A percentile compares a stretch with the other conserved stretches of the same genome.
These are phyloP conservation scores for Stenoptilia bipunctidactyla DNA, from an alignment of 2,888 invertebrate species.

Conservation along the genomic window DNA sequence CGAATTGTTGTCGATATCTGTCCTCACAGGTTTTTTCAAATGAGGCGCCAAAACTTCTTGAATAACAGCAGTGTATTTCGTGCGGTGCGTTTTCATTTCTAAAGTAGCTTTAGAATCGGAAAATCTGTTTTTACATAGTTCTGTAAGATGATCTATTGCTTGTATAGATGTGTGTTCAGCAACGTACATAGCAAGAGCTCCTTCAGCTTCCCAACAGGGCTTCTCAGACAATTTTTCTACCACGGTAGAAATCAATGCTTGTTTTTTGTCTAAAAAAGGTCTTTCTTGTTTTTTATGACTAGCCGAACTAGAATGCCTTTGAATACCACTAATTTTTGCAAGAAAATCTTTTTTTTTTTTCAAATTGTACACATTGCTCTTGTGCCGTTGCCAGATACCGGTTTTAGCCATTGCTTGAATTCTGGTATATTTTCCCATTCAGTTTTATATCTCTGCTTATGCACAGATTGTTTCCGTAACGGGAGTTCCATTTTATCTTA, in stretches of 20 bases:
- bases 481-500: no score
- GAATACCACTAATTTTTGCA: constrained; percentile 4
- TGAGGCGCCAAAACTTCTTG: constrained; percentile 13
- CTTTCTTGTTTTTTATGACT: constrained; percentile 15
- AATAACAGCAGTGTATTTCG: no score
- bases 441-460: no score
- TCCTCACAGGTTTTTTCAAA: constrained; percentile 11
- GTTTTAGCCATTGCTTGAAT: no score
- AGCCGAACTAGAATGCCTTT: constrained; percentile 15
- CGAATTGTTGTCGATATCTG: constrained; percentile 12
- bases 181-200: constrained; percentile 12
- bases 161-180: constrained; percentile 14
- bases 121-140: constrained; percentile 13
- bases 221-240: constrained; percentile 13
- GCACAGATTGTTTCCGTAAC: no score
- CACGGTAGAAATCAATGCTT: constrained; percentile 5
- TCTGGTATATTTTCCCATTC: no score
- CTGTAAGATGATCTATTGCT: constrained; percentile 13
- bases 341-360: no score
- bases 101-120: constrained; percentile 10
- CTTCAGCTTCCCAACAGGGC: constrained; percentile 13
- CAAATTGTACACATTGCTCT: no score
- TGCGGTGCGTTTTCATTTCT: constrained; percentile 16
- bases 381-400: no score
- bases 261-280: constrained; percentile 15